These are phyloP conservation scores for Chitala chitala DNA, from an alignment of 2,113 vertebrate genomes.

Conservation along the genomic window DNA sequence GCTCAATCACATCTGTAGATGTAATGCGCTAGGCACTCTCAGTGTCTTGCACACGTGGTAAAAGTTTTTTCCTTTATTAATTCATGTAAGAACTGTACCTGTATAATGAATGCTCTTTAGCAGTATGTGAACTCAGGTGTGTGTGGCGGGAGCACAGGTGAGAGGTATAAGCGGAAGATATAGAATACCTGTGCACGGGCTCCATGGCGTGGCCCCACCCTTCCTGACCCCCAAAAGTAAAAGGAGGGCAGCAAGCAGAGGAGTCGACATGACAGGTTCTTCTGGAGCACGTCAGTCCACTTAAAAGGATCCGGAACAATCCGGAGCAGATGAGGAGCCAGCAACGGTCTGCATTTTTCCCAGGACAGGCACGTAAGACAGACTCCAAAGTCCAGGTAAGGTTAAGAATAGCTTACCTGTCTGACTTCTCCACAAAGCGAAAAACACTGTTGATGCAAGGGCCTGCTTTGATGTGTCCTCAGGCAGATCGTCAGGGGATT, in stretches of 20 bases:
- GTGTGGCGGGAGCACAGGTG: background rate
- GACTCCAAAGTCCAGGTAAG: background rate
- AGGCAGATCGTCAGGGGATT: background rate
- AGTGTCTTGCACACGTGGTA: too few species aligned
- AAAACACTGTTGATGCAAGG: background rate
- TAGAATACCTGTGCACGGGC: constrained; percentile 75
- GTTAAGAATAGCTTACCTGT: background rate
- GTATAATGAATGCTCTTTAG: background rate
- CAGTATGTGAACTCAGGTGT: background rate
- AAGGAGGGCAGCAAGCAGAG: constrained; percentile 52
- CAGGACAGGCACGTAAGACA: too few species aligned
- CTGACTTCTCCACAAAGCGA: background rate
- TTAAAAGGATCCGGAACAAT: constrained; percentile 27
- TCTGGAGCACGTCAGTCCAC: constrained; percentile 51
- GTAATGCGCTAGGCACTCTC: too few species aligned
- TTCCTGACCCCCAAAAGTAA: constrained; percentile 40
- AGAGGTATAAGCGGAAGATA: background rate
- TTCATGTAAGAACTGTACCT: too few species aligned
- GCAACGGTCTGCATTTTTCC: too few species aligned
- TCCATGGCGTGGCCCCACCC: constrained; percentile 46
- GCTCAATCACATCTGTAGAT: too few species aligned
- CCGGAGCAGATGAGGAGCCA: too few species aligned
- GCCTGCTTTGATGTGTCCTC: background rate
- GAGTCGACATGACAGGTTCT: constrained; percentile 55
- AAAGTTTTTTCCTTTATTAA: too few species aligned